phyloP scores from a whole-genome alignment of 2,888 invertebrate genomes.

The Matsumyia berberina region DNA sequence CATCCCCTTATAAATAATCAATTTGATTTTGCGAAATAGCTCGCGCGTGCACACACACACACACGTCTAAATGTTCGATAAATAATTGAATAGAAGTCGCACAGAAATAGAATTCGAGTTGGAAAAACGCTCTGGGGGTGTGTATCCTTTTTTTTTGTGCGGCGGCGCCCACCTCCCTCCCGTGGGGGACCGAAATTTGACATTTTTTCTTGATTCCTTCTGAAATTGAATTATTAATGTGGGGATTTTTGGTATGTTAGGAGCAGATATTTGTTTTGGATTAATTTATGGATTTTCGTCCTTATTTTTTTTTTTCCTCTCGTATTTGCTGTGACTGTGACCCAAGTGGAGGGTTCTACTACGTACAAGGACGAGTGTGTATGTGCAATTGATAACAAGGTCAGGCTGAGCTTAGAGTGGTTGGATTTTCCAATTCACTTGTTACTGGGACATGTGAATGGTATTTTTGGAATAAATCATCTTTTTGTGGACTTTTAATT shows the following conservation, averaged over 20 bases:
- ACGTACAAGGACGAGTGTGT: background rate
- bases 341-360: background rate
- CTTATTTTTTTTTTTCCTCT: conserved; percentile 4
- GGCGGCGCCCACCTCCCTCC: background rate
- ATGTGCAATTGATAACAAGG: conserved; percentile 13
- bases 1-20: conserved; percentile 48
- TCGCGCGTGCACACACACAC: conserved; percentile 2
- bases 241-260: conserved; percentile 36
- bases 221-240: conserved; percentile 69
- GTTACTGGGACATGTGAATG: background rate
- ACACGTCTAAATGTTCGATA: conserved; percentile 15
- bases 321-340: background rate
- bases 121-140: conserved; percentile 9
- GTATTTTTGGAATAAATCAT: conserved; percentile 17
- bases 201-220: conserved; percentile 43
- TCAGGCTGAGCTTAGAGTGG: conserved; percentile 19
- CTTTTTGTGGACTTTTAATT: conserved; percentile 19
- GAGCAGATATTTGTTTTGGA: conserved; percentile 64
- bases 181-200: conserved; percentile 9
- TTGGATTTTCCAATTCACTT: conserved; percentile 29
- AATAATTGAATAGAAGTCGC: conserved; percentile 55
- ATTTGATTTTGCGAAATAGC: conserved; percentile 43
- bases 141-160: conserved; percentile 1
- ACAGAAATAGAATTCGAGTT: conserved; percentile 45
- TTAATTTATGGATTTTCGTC: conserved; percentile 68